Base-by-base conservation (phyloP, 2,888 invertebrate species). In the Diadegma fenestrale region DNA sequence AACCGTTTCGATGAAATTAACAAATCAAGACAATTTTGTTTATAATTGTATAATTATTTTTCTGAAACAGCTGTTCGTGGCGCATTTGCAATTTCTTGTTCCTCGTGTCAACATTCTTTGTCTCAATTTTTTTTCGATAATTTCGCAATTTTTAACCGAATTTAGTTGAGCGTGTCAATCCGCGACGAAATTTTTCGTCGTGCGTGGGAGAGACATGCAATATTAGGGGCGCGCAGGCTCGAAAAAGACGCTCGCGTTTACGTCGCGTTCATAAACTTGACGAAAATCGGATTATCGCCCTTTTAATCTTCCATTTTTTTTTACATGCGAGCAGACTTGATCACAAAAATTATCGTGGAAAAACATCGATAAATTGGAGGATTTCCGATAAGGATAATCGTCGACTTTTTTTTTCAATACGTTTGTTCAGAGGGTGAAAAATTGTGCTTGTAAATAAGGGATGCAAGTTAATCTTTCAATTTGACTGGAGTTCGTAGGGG, bases 281-380 rank as follows among this genome's bases (percentile, higher is more conserved):
- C 33, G 33, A 71, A 71, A 54, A 71, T 71, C 71, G 54, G 71
- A 71, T 71, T 71, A 71, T n/a, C 37, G 12, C 71, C 19, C n/a
- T 12, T 71, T 54, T 54, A 54, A 54, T 71, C n/a, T 19, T 22
- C 22, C 37, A 41, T 58, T 58, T 58, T 58, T 58, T 26, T 58
- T 58, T 26, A 58, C 58, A 22, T 12, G 26, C 58, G 26, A 37
- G 37, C 37, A 26, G 14, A 71, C 51, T 51, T 71, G 54, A 54
- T 19, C 51, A n/a, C n/a, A 37, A 19, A 33, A 33, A 33, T 37
- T 71, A 54, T 22, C 37, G 41, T 54, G 1, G 19, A 71, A 54
- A 71, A 71, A 68, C 68, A 45, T 68, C 68, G 45, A 68, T 68
- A 68, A 68, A 48, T 68, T 37, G 12, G 51, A 6, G 51, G 51